These are phyloP conservation scores for Augochlora pura DNA, from an alignment of 1,140 invertebrate genomes.

Conservation along the genomic window DNA sequence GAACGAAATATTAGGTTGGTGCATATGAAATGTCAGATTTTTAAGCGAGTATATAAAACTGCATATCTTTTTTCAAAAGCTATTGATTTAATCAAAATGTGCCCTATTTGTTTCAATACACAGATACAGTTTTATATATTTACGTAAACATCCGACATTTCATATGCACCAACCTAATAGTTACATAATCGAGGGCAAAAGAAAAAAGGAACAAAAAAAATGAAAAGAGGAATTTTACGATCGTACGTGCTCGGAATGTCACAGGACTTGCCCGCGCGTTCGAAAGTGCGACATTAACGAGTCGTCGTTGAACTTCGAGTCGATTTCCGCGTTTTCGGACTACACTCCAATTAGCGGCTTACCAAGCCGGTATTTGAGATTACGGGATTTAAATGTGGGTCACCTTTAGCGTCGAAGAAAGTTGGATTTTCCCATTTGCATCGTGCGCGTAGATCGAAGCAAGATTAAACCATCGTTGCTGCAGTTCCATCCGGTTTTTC, in stretches of 20 bases:
- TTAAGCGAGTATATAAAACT: no score
- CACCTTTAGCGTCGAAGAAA: not conserved
- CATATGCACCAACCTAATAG: no score
- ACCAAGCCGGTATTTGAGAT: not conserved
- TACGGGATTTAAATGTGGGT: not conserved
- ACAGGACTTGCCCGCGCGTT: not conserved
- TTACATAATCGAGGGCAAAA: not conserved
- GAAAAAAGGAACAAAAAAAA: no score
- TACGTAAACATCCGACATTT: no score
- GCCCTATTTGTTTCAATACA: no score
- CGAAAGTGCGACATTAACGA: slow-evolving; percentile 23
- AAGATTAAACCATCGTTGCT: not conserved
- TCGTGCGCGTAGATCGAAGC: not conserved
- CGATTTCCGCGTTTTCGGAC: not conserved
- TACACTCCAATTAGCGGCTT: not conserved
- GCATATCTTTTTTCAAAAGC: no score
- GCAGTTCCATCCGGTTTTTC: no score
- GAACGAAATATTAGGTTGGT: no score
- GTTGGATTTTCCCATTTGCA: not conserved
- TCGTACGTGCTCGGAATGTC: not conserved
- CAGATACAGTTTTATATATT: no score
- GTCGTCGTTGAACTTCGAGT: not conserved
- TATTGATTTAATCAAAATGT: no score
- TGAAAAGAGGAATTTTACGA: not conserved
- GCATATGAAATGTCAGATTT: no score